phyloP scores from a whole-genome alignment of 2,797 vertebrate genomes.

The Cygnus olor region DNA sequence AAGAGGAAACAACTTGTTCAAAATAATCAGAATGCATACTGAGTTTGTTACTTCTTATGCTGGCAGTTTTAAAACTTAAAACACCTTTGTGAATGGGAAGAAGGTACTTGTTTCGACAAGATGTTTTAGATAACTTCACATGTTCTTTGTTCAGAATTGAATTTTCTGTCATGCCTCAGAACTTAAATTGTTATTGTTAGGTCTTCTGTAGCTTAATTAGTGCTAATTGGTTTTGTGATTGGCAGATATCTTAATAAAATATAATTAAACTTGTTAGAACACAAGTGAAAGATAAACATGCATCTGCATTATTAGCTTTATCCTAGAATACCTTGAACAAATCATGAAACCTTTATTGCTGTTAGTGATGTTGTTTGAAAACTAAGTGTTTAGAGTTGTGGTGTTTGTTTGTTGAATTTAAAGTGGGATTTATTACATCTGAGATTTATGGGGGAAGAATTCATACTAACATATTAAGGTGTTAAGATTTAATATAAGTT shows the following conservation, averaged over 20 bases:
- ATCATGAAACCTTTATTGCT: neutral
- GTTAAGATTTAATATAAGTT: neutral
- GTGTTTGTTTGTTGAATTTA: neutral
- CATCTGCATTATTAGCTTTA: neutral
- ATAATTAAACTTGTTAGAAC: slow-evolving; percentile 63
- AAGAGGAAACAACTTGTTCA: slow-evolving; percentile 29
- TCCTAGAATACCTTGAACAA: neutral
- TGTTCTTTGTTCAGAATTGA: slow-evolving; percentile 46
- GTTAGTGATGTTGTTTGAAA: neutral
- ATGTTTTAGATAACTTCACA: neutral
- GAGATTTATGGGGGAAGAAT: neutral
- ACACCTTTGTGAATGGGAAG: neutral
- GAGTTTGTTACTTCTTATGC: neutral
- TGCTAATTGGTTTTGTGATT: slow-evolving; percentile 74
- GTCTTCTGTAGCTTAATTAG: slow-evolving; percentile 69
- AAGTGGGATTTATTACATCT: neutral
- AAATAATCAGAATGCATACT: neutral
- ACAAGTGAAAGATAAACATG: neutral
- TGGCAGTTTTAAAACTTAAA: slow-evolving; percentile 15
- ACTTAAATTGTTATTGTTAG: slow-evolving; percentile 58
- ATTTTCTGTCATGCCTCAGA: slow-evolving; percentile 67
- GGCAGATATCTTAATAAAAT: slow-evolving; percentile 70
- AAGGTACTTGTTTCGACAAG: slow-evolving; percentile 42
- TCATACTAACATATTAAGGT: neutral
- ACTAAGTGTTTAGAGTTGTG: neutral